Conservation (phyloP, 2,113 vertebrate genomes). For the Ciconia boyciana region DNA sequence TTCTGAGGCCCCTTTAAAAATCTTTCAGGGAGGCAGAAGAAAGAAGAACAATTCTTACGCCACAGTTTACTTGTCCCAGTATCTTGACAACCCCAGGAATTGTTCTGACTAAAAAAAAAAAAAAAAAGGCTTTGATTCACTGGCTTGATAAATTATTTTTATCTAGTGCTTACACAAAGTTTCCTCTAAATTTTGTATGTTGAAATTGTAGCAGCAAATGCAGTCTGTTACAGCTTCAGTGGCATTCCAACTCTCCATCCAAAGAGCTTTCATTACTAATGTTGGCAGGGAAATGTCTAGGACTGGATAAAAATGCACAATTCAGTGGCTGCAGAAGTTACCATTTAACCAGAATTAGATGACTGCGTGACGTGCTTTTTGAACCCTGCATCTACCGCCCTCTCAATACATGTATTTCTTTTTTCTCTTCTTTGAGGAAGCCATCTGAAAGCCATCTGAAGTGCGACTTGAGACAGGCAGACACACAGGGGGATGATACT, state of each 20-base stretch:
- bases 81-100: neutral
- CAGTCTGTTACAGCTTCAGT: neutral
- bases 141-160: neutral
- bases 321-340: neutral
- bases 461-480: neutral
- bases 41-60: neutral
- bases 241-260: neutral
- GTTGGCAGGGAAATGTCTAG: neutral
- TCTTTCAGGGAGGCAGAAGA: neutral
- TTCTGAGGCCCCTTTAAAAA: neutral
- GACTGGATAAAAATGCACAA: neutral
- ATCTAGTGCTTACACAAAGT: neutral
- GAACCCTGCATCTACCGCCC: neutral
- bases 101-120: neutral
- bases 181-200: neutral
- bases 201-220: neutral
- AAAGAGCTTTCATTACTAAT: neutral
- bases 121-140: neutral
- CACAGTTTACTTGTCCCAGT: neutral
- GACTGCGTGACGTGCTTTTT: rapidly evolving
- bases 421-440: neutral
- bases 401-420: neutral
- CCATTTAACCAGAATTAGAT: neutral
- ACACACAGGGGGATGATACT: neutral
- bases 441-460: neutral